Conservation (phyloP, 2,113 vertebrate genomes). For the Apodemus sylvaticus region DNA sequence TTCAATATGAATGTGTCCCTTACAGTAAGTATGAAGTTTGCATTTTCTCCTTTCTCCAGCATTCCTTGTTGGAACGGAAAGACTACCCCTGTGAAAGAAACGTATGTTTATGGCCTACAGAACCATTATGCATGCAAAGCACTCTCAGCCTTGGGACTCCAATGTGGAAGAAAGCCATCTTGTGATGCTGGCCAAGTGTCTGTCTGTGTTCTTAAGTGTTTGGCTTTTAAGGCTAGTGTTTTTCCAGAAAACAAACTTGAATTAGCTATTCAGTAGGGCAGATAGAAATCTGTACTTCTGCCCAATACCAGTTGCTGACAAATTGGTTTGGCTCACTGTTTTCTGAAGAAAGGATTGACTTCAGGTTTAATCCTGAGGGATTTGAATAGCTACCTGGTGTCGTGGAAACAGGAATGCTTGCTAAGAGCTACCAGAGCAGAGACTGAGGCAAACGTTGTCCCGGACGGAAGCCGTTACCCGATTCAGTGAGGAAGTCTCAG, state of each 20-base stretch:
- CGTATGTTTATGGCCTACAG: slow-evolving; percentile 84
- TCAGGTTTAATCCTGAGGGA: slow-evolving; percentile 84
- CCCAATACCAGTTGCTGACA: slow-evolving; percentile 89
- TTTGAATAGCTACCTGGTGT: slow-evolving; percentile 87
- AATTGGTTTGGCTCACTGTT: slow-evolving; percentile 89
- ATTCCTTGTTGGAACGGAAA: slow-evolving; percentile 81
- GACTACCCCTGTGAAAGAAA: slow-evolving; percentile 82
- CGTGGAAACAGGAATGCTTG: slow-evolving; percentile 79
- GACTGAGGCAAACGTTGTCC: slow-evolving; percentile 64
- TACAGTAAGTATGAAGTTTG: slow-evolving; percentile 96
- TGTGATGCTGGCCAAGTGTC: slow-evolving; percentile 87
- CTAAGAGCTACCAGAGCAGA: slow-evolving; percentile 68
- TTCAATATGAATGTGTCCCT: slow-evolving; percentile 99
- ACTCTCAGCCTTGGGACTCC: slow-evolving; percentile 85
- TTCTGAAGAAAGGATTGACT: slow-evolving; percentile 88
- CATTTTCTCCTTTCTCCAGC: slow-evolving; percentile 81
- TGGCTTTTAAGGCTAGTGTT: slow-evolving; percentile 89
- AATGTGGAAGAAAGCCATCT: slow-evolving; percentile 88
- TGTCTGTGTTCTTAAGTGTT: slow-evolving; percentile 90
- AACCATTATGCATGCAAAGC: slow-evolving; percentile 88
- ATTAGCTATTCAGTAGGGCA: slow-evolving; percentile 88
- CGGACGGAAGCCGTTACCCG: slow-evolving; percentile 22
- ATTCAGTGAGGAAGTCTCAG: slow-evolving; percentile 16
- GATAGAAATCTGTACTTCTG: slow-evolving; percentile 89
- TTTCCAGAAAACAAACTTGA: slow-evolving; percentile 90